These are phyloP conservation scores for Aix galericulata DNA, from an alignment of 2,113 vertebrate genomes.

Conservation along the genomic window DNA sequence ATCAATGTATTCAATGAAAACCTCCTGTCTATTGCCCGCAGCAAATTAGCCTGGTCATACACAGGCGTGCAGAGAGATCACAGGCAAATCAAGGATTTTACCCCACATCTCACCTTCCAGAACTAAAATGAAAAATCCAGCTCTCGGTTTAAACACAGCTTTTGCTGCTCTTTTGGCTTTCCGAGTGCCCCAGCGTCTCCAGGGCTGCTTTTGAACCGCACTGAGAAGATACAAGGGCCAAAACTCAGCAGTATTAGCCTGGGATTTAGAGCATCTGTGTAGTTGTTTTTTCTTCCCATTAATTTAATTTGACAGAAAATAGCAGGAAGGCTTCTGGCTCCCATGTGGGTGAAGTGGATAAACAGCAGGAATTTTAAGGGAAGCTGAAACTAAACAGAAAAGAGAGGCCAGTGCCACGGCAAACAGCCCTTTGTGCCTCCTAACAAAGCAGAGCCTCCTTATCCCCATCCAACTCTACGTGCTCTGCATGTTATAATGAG, in stretches of 20 bases:
- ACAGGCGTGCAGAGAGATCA: background rate
- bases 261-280: conserved; percentile 60
- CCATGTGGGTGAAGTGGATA: conserved; percentile 49
- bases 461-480: background rate
- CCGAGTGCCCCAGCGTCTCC: background rate
- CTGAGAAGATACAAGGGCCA: conserved; percentile 19
- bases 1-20: background rate
- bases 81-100: background rate
- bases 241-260: conserved; percentile 5
- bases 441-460: too few species aligned
- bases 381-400: conserved; percentile 30
- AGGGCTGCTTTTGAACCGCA: conserved; percentile 7
- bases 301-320: conserved; percentile 67
- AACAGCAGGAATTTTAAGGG: conserved; percentile 53
- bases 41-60: background rate
- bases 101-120: background rate
- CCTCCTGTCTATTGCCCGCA: background rate
- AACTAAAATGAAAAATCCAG: background rate
- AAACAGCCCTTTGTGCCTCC: background rate
- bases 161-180: background rate
- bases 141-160: background rate
- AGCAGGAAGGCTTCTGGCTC: conserved; percentile 57
- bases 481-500: background rate
- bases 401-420: background rate
- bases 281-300: conserved; percentile 40